Evolutionary conservation across 1,140 invertebrate species (phyloP).

Genomic region (Tetraneura akinire): DNA sequence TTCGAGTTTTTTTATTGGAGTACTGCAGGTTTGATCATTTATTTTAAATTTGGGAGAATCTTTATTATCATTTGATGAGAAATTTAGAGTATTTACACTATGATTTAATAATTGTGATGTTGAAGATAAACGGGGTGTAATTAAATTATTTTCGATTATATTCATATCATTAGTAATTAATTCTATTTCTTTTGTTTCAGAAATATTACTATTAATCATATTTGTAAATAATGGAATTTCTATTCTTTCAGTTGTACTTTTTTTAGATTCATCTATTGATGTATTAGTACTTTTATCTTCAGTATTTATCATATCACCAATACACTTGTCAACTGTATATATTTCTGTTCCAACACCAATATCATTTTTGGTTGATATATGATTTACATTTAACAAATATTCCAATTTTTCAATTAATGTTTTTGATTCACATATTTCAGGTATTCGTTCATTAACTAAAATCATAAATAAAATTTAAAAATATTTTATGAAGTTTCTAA

Average conservation of each 20-base stretch:
- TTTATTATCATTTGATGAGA: background rate
- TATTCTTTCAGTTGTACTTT: background rate
- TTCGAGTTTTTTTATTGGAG: background rate
- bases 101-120: background rate
- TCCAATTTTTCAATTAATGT: conserved; percentile 34
- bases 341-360: conserved; percentile 20
- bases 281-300: conserved; percentile 1
- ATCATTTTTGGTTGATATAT: background rate
- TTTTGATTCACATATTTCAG: conserved; percentile 37
- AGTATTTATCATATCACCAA: background rate
- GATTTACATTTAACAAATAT: conserved; percentile 10
- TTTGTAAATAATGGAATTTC: conserved; percentile 15
- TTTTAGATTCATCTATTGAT: background rate
- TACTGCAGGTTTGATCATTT: background rate
- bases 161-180: background rate
- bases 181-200: conserved; percentile 11
- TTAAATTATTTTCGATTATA: background rate
- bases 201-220: background rate
- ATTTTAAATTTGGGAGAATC: background rate
- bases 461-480: background rate
- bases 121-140: background rate
- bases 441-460: conserved; percentile 32
- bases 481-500: background rate
- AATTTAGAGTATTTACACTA: too few relatives aligned
- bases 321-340: conserved; percentile 14